Percentiles rank a stretch among this genome's conserved stretches.
Conservation (phyloP, 2,797 vertebrate genomes). For the Bucorvus abyssinicus region DNA sequence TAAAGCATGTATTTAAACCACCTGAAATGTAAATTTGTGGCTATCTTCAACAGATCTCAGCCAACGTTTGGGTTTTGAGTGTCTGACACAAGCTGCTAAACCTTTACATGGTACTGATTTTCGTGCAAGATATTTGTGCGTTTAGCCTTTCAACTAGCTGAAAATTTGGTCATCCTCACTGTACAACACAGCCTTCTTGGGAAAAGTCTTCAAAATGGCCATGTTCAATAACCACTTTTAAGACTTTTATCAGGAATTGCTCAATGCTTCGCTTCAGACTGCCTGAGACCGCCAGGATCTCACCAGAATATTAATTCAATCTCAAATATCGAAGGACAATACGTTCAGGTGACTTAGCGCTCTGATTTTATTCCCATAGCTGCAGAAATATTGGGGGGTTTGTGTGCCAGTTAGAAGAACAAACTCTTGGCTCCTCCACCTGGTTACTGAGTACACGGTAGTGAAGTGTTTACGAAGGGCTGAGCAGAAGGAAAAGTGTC, state of each 20-base stretch:
- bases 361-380: neutral
- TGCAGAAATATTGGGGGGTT: neutral
- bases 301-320: slow-evolving; percentile 30
- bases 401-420: neutral
- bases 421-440: slow-evolving; percentile 65
- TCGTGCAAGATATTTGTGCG: neutral
- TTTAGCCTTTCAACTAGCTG: neutral
- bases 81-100: neutral
- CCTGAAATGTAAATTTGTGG: neutral
- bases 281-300: neutral
- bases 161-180: neutral
- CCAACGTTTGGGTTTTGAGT: neutral
- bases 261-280: neutral
- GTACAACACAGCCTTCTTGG: neutral
- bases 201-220: neutral
- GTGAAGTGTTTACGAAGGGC: neutral
- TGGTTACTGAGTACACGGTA: slow-evolving; percentile 12
- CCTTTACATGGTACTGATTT: neutral
- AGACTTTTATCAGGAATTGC: neutral
- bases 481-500: neutral
- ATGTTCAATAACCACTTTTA: neutral
- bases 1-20: neutral
- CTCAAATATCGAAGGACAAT: slow-evolving; percentile 10
- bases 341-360: neutral
- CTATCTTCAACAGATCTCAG: neutral